Base-by-base conservation (phyloP, 2,888 invertebrate species). In the Drosophila yooni region DNA sequence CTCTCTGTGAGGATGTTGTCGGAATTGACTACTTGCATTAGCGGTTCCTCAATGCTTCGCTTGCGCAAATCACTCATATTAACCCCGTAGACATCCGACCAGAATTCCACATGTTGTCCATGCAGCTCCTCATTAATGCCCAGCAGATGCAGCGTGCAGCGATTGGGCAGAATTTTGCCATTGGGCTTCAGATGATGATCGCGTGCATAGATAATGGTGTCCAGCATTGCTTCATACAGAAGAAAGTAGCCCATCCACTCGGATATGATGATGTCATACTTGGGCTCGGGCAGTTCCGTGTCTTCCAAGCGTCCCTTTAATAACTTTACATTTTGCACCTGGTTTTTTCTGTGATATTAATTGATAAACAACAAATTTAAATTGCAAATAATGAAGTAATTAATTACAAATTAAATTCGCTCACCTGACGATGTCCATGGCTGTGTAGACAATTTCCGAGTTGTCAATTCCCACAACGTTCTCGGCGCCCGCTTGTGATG, bases 161-260 rank as follows among this genome's bases (percentile, higher is more conserved):
- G 94, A 92, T 97, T 97, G 0, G 99, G 99, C 81, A 98, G 93
- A 59, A 99, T 94, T 21, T 95, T 91, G 0, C 99, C 99, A 71
- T 83, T 96, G 34, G 95, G 94, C 62, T 95, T 95, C 10, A 99
- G 94, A 92, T 96, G 97, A 82, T 96, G 95, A 86, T 99, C 96
- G 87, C 98, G 95, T 0, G 98, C 98, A 92, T 96, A 96, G 76
- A 99, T 95, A 15, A 99, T 96, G 91, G 98, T 97, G 91, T 99
- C 98, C 70, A 99, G 92, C 99, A 99, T 99, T 52, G 98, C 98
- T 94, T 99, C 99, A 93, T 98, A 99, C 2, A 99, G 93, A 48
- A 99, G 94, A 92, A 99, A 99, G 92, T 99, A 99, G 0, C 99
- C 99, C 99, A 99, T 99, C 98, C 99, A 99, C 93, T 99, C 99